Conservation (phyloP, 92 coral and sea anemone genomes). For the Meandrina meandrites region DNA sequence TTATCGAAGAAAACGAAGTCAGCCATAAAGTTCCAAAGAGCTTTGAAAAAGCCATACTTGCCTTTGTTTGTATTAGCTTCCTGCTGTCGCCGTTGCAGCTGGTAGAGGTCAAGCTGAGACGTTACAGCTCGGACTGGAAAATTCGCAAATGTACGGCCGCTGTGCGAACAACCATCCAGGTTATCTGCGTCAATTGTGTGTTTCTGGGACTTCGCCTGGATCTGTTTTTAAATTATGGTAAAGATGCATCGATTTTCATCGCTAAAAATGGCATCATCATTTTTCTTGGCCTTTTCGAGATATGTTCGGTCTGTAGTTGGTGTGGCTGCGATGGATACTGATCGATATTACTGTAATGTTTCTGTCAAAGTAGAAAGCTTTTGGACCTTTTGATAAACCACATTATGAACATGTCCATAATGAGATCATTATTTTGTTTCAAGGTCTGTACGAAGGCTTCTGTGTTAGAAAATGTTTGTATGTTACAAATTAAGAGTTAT, state of each 20-base stretch:
- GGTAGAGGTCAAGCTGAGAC: constrained; percentile 43
- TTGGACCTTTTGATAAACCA: too few relatives aligned
- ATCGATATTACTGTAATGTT: background rate
- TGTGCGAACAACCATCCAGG: background rate
- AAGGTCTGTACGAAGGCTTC: too few relatives aligned
- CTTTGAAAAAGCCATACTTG: constrained; percentile 26
- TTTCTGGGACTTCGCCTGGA: constrained; percentile 50
- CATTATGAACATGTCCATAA: too few relatives aligned
- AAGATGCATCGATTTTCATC: constrained; percentile 36
- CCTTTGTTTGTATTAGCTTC: constrained; percentile 45
- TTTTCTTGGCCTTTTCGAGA: constrained; percentile 22
- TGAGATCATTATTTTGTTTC: too few relatives aligned
- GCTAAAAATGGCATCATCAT: constrained; percentile 21
- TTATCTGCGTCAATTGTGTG: constrained; percentile 30
- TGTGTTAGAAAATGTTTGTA: too few relatives aligned
- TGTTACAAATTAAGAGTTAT: too few relatives aligned
- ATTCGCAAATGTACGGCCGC: background rate
- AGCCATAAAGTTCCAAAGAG: constrained; percentile 4
- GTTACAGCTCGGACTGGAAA: constrained; percentile 11
- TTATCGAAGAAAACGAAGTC: constrained; percentile 26
- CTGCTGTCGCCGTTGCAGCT: constrained; percentile 51
- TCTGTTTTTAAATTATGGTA: constrained; percentile 34
- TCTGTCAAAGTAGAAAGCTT: too few relatives aligned
- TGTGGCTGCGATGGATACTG: constrained; percentile 1
- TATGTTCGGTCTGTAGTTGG: background rate